These are phyloP conservation scores for Drosophila kikkawai DNA, from an alignment of 1,140 invertebrate genomes.

Conservation along the genomic window DNA sequence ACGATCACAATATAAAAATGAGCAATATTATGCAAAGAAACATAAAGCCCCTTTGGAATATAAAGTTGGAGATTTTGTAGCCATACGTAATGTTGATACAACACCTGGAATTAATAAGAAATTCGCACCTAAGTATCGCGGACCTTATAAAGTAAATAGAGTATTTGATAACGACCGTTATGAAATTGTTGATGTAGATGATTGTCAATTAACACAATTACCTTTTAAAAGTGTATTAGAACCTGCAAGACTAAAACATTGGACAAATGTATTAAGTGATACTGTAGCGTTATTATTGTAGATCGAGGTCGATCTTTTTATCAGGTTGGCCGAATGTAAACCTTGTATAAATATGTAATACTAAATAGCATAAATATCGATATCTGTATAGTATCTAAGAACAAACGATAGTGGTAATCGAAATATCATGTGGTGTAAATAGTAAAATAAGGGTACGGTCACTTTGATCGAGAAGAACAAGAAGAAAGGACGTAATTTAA, in stretches of 20 bases:
- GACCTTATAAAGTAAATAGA: no score
- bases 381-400: not conserved
- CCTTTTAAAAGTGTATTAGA: not conserved
- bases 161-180: no score
- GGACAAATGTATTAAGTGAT: not conserved
- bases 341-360: not conserved
- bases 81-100: no score
- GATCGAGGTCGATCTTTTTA: not conserved
- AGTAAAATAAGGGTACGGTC: no score
- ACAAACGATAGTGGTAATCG: not conserved
- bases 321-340: not conserved
- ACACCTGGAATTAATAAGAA: no score
- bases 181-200: not conserved
- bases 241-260: not conserved
- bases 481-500: no score
- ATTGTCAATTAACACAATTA: constrained; percentile 1
- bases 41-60: no score
- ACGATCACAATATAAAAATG: no score
- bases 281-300: not conserved
- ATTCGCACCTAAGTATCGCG: not conserved
- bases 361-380: not conserved
- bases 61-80: no score
- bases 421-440: not conserved
- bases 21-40: no score
- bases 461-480: no score